Base-by-base conservation (phyloP, 2,888 invertebrate species). In the Perithous albicinctus region DNA sequence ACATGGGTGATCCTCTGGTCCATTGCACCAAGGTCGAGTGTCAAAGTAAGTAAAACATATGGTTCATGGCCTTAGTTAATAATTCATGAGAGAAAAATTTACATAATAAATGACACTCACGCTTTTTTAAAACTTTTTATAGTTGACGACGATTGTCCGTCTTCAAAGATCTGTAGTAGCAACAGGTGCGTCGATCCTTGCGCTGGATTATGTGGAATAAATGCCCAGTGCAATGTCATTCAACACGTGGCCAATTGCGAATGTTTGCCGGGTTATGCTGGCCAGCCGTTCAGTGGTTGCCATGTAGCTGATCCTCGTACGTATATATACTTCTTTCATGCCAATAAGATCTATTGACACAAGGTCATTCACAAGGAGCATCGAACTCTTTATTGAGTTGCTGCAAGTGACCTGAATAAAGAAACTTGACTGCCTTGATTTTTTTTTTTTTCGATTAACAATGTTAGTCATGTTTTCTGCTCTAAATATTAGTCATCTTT, bases 101-200 rank as follows among this genome's bases (percentile, higher is more conserved):
- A 2, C 64, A 64, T 63, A 63, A 61, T 7, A 18, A 3, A 29
- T 8, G n/a, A n/a, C n/a, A 35, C 46, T n/a, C n/a, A n/a, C n/a
- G n/a, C 1, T 12, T 43, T 77, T 46, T 66, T 70, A 26, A 12
- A 38, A 35, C 29, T 59, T 10, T 59, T 86, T 88, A 35, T 93
- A 94, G 97, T 96, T 72, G 95, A 96, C 92, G 94, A 95, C 77
- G 97, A 98, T 89, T 98, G 97, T 89, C 94, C 96, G 18, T 94
- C 94, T 29, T 95, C 95, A 90, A 94, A 95, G 87, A 94, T 95
- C 23, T 98, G 97, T 90, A 94, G 61, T 8, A 95, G 96, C 91
- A 96, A 96, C 88, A 95, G 95, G 78, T 97, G 97, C 90, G 94
- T 96, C 69, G 96, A 97, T 92, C 96, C 97, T 2, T 97, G 97